Percentiles rank a stretch among this genome's conserved stretches.
These are phyloP conservation scores for Sphaerodactylus townsendi DNA, from an alignment of 2,113 vertebrate species.

Conservation along the genomic window DNA sequence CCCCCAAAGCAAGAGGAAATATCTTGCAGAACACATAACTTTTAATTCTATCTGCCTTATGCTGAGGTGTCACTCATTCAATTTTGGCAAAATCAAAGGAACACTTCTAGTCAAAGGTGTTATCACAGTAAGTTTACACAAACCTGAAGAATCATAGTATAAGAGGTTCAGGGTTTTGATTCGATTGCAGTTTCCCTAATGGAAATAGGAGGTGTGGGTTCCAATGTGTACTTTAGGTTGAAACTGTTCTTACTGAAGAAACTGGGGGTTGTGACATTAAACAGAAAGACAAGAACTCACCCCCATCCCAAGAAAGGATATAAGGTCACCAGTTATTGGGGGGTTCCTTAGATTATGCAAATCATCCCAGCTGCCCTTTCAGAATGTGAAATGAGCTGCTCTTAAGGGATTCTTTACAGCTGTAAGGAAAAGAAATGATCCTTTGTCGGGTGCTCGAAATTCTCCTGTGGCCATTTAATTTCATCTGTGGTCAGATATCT, in stretches of 20 bases:
- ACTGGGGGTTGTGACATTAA: neutral
- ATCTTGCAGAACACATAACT: constrained; percentile 37
- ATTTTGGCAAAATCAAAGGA: neutral
- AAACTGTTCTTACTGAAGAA: neutral
- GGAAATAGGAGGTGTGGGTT: neutral
- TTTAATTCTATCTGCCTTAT: constrained; percentile 38
- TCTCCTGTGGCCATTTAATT: too few relatives aligned
- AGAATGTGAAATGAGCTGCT: neutral
- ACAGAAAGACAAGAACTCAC: too few relatives aligned
- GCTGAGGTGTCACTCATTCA: constrained; percentile 30
- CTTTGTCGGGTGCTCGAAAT: too few relatives aligned
- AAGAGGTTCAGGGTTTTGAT: neutral
- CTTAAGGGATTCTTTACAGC: neutral
- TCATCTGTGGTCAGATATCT: too few relatives aligned
- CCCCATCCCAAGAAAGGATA: neutral
- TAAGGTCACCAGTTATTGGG: too few relatives aligned
- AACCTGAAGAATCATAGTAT: accelerated
- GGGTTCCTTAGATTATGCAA: neutral
- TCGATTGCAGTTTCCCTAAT: neutral
- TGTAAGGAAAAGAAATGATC: neutral
- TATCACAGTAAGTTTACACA: accelerated
- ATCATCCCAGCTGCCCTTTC: neutral
- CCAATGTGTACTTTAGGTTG: constrained; percentile 15
- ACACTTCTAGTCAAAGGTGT: neutral
- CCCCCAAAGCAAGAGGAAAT: constrained; percentile 48